Base-by-base conservation (phyloP, 2,113 vertebrate genomes). In the Trematomus loennbergii region DNA sequence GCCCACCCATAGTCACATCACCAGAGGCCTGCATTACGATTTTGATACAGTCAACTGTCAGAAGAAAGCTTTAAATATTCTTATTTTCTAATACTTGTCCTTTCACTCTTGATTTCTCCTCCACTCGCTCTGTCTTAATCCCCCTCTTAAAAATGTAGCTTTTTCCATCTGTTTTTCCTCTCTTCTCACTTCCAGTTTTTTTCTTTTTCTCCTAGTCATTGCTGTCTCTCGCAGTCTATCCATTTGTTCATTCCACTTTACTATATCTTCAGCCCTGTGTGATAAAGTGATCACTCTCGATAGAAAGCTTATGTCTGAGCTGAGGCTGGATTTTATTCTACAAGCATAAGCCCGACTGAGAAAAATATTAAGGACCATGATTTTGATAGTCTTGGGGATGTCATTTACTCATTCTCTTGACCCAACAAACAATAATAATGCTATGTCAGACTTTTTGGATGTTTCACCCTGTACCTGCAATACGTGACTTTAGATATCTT, bases 1-100 rank as follows among this genome's bases (percentile, higher is more conserved):
- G 83, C 81, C 81, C 84, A 66, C 84, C 89, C 49, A 74, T 88
- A 85, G 87, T 79, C 73, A 76, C 48, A n/a, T 1, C 60, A 85
- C 88, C 53, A 29, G 40, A 55, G 78, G 80, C 80, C 60, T 55
- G 49, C 64, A 58, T 89, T 81, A 58, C n/a, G 9, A 64, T 86
- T 84, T 73, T 74, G 79, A 90, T 74, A 77, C 81, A 86, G 81
- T 85, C 62, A 70, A 66, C 79, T 85, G 79, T 87, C 52, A 88
- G 75, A 52, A 60, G 8, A 79, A 49, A 2, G 54, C 74, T 85
- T 81, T 72, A 90, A 88, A 84, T 87, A 91, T 78, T 86, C 69
- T n/a, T 81, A 79, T 86, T 90, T 90, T 79, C 72, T 79, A 48
- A 78, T 85, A 72, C 87, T 91, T 91, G 87, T 86, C 63, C 76